Evolutionary conservation across 2,113 vertebrate species (phyloP).

Genomic region (Hippocampus zosterae): DNA sequence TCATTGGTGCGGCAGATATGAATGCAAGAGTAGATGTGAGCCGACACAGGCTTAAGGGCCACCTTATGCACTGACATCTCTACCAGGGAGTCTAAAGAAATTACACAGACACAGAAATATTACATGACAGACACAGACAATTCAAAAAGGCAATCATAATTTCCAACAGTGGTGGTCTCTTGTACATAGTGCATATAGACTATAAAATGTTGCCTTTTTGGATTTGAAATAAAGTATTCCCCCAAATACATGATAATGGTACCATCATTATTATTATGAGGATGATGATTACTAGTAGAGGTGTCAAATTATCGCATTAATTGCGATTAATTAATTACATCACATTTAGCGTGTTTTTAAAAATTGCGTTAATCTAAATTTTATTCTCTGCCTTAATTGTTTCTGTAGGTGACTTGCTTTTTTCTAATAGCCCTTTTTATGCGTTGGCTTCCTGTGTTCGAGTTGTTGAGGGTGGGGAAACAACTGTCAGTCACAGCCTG

Average conservation of each 20-base stretch:
- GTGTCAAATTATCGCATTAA: too few relatives aligned
- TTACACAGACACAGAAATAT: neutral
- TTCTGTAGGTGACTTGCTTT: too few relatives aligned
- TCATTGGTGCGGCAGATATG: conserved; percentile 53
- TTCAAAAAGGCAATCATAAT: neutral
- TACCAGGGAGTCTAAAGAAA: conserved; percentile 69
- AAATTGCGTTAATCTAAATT: too few relatives aligned
- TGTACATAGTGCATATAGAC: neutral
- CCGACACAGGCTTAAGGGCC: conserved; percentile 75
- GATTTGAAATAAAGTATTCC: neutral
- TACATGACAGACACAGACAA: neutral
- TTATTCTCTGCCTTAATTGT: too few relatives aligned
- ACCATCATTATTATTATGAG: too few relatives aligned
- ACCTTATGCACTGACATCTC: conserved; percentile 80
- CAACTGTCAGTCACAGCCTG: too few relatives aligned
- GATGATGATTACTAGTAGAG: too few relatives aligned
- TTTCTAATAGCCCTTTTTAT: too few relatives aligned
- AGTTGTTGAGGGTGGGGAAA: too few relatives aligned
- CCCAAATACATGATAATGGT: neutral
- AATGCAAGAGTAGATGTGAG: conserved; percentile 74
- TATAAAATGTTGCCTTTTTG: neutral
- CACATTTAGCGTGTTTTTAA: too few relatives aligned
- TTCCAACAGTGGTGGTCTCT: neutral
- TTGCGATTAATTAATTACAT: too few relatives aligned
- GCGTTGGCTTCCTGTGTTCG: too few relatives aligned